phyloP scores from a whole-genome alignment of 2,888 invertebrate genomes.

The Himalopsyche japonica region DNA sequence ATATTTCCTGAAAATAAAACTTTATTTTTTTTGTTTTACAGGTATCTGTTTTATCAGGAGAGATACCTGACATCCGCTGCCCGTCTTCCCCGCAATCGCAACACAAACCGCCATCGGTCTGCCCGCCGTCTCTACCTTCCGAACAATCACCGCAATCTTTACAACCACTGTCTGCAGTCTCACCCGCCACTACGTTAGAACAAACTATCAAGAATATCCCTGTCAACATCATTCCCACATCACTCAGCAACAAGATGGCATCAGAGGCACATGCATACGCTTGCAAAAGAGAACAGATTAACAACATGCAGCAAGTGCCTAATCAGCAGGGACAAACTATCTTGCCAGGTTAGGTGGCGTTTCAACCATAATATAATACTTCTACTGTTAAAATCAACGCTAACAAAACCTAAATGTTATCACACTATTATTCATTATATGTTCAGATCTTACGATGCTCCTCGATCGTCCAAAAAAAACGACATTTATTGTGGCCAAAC shows the following conservation, averaged over 20 bases:
- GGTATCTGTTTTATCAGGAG: constrained; percentile 34
- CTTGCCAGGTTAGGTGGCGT: constrained; percentile 1
- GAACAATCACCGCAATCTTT: neutral
- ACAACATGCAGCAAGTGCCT: constrained; percentile 14
- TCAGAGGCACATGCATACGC: constrained; percentile 33
- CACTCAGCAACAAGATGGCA: constrained; percentile 36
- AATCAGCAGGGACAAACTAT: constrained; percentile 8
- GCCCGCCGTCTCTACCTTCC: neutral
- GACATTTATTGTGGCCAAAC: too few species aligned
- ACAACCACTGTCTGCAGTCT: neutral
- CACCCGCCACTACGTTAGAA: neutral
- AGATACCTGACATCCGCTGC: constrained; percentile 11
- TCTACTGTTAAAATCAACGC: neutral
- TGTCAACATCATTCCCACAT: constrained; percentile 35
- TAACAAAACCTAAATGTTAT: too few species aligned
- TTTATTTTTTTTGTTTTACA: neutral
- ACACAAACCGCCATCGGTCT: neutral
- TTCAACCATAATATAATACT: neutral
- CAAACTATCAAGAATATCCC: constrained; percentile 38
- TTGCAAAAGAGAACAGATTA: constrained; percentile 27
- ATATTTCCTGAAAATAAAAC: too few species aligned
- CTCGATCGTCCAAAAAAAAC: too few species aligned
- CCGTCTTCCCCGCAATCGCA: constrained; percentile 16
- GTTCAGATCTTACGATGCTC: too few species aligned
- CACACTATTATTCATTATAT: too few species aligned